A percentile compares a stretch with the other conserved stretches of the same genome.
These are phyloP conservation scores for Phocides pigmalion DNA, from an alignment of 1,140 invertebrate genomes.

Conservation along the genomic window DNA sequence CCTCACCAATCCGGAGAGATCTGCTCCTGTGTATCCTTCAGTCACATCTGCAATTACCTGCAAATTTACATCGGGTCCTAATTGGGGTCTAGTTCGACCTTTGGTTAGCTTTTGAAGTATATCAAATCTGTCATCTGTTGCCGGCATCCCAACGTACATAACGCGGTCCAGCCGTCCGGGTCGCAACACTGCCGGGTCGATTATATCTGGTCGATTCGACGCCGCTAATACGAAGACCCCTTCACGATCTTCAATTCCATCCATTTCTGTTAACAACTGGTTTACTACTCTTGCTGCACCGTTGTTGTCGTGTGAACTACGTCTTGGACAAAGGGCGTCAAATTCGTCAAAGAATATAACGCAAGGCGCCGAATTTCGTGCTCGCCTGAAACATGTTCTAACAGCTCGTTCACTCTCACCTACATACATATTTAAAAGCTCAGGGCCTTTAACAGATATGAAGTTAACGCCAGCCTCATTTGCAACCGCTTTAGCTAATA, in stretches of 20 bases:
- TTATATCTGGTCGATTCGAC: conserved; percentile 98
- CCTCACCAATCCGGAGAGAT: conserved; percentile 90
- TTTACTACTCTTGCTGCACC: conserved; percentile 95
- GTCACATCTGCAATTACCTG: conserved; percentile 88
- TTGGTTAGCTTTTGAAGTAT: conserved; percentile 97
- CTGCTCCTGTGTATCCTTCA: conserved; percentile 95
- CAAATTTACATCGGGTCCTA: conserved; percentile 91
- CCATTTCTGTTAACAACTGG: conserved; percentile 99
- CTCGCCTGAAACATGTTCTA: conserved; percentile 96
- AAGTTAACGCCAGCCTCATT: conserved; percentile 99
- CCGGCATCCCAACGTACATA: conserved; percentile 96
- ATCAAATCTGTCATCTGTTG: conserved; percentile 90
- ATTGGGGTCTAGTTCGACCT: conserved; percentile 90
- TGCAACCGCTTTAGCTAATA: conserved; percentile 96
- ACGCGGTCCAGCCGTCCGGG: conserved; percentile 97
- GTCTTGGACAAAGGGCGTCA: conserved; percentile 97
- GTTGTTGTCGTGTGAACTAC: conserved; percentile 89
- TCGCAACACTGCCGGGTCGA: conserved; percentile 97
- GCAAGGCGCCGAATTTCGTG: conserved; percentile 97
- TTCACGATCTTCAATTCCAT: conserved; percentile 95
- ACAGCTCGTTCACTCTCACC: conserved; percentile 99
- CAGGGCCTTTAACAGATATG: conserved; percentile 98
- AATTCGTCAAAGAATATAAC: conserved; percentile 99
- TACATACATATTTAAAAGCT: conserved; percentile 99
- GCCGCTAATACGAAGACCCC: conserved; percentile 98